Percentiles rank a stretch among this genome's conserved stretches.
Evolutionary conservation across 2,888 invertebrate genomes (phyloP).

Genomic region (Hirtodrosophila alboralis): DNA sequence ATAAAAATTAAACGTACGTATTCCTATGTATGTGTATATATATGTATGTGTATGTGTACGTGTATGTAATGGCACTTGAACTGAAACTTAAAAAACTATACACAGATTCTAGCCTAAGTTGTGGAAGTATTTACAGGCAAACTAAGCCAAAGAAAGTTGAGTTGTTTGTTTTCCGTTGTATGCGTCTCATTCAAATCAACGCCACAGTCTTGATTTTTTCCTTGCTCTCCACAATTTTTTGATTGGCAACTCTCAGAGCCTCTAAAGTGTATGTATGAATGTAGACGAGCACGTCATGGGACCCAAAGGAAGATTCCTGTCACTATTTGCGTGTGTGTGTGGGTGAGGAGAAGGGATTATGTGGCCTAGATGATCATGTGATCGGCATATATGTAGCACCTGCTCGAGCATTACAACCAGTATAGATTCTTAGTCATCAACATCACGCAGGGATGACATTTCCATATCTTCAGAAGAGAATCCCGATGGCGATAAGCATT

Average conservation of each 20-base stretch:
- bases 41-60: slow-evolving; percentile 17
- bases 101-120: slow-evolving; percentile 32
- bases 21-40: slow-evolving; percentile 4
- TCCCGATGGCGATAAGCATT: slow-evolving; percentile 89
- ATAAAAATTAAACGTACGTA: slow-evolving; percentile 29
- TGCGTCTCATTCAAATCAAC: background rate
- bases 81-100: slow-evolving; percentile 63
- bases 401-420: background rate
- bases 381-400: background rate
- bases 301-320: background rate
- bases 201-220: background rate
- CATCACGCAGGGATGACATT: slow-evolving; percentile 89
- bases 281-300: too few species aligned
- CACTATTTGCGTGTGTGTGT: slow-evolving; percentile 3
- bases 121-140: slow-evolving; percentile 52
- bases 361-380: background rate
- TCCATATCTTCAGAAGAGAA: slow-evolving; percentile 90
- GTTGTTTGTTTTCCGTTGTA: background rate
- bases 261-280: background rate
- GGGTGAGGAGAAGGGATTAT: background rate
- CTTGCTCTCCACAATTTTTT: background rate
- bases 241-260: slow-evolving; percentile 4
- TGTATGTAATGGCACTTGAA: slow-evolving; percentile 71
- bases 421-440: slow-evolving; percentile 88
- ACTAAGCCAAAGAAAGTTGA: slow-evolving; percentile 18